A percentile compares a stretch with the other conserved stretches of the same genome.
phyloP scores from a whole-genome alignment of 1,140 invertebrate genomes.

The Caerostris darwini region DNA sequence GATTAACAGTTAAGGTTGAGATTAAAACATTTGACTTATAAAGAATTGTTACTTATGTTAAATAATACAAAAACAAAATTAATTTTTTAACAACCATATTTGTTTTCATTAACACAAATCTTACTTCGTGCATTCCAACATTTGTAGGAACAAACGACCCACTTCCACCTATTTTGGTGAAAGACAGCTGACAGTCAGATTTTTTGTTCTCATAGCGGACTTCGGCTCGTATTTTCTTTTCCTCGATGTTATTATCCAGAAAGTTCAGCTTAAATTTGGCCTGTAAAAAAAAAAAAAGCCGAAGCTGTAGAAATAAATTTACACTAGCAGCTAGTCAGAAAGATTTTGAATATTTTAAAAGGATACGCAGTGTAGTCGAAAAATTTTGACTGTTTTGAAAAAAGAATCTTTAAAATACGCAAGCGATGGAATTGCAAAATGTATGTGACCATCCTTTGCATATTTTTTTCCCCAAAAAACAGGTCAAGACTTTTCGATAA shows the following conservation, averaged over 20 bases:
- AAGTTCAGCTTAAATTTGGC: constrained; percentile 77
- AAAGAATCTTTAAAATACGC: too few relatives aligned
- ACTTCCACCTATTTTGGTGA: constrained; percentile 75
- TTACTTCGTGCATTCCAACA: constrained; percentile 78
- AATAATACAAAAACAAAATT: too few relatives aligned
- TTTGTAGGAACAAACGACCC: constrained; percentile 76
- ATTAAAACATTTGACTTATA: not conserved
- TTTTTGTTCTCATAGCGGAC: constrained; percentile 73
- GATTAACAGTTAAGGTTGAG: too few relatives aligned
- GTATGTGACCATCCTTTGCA: too few relatives aligned
- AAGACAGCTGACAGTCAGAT: constrained; percentile 73
- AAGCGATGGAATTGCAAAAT: too few relatives aligned
- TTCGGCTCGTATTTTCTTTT: constrained; percentile 75
- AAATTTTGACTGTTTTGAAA: too few relatives aligned
- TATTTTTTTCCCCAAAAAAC: too few relatives aligned
- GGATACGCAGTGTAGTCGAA: too few relatives aligned
- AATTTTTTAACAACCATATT: too few relatives aligned
- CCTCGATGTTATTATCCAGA: constrained; percentile 69
- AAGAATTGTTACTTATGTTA: not conserved
- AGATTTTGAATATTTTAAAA: not conserved
- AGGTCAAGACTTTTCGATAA: too few relatives aligned
- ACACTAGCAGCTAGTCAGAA: not conserved
- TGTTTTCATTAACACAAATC: too few relatives aligned
- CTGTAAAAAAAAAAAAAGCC: constrained; percentile 48
- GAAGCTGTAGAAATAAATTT: not conserved